phyloP scores from a whole-genome alignment of 2,113 vertebrate genomes.

The Onychostoma macrolepis region DNA sequence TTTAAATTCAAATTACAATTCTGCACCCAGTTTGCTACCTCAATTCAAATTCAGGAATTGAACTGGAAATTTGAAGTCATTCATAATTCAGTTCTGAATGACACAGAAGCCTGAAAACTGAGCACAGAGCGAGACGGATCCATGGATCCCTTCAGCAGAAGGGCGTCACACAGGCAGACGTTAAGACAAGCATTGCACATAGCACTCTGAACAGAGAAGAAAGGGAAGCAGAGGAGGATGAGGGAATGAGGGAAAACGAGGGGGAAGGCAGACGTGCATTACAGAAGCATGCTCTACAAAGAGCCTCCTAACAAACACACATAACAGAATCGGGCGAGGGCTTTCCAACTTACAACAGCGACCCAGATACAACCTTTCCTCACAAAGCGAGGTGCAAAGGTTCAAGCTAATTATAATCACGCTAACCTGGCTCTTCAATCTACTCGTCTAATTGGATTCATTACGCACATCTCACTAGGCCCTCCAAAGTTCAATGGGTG shows the following conservation, averaged over 20 bases:
- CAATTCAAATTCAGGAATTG: conserved; percentile 15
- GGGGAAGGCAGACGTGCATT: conserved; percentile 9
- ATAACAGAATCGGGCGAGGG: not conserved
- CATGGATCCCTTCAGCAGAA: conserved; percentile 23
- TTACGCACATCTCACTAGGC: conserved; percentile 49
- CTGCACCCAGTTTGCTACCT: not conserved
- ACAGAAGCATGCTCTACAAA: conserved; percentile 31
- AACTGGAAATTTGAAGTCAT: conserved; percentile 24
- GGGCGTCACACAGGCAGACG: conserved; percentile 28
- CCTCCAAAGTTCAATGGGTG: conserved; percentile 44
- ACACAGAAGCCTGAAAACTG: conserved; percentile 9
- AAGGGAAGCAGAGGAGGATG: not conserved
- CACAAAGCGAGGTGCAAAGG: conserved; percentile 38
- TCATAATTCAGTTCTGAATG: conserved; percentile 35
- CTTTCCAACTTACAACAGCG: conserved; percentile 45
- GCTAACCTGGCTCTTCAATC: conserved; percentile 40
- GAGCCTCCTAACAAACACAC: conserved; percentile 32
- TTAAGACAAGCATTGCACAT: conserved; percentile 16
- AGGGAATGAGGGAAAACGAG: not conserved
- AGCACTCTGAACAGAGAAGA: conserved; percentile 17
- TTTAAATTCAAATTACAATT: not conserved
- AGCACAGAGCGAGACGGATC: conserved; percentile 22
- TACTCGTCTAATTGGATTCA: conserved; percentile 55
- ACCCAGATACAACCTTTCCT: conserved; percentile 46
- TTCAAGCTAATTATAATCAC: conserved; percentile 51